phyloP scores from a whole-genome alignment of 1,140 invertebrate species.

The Drosophila baimaii region DNA sequence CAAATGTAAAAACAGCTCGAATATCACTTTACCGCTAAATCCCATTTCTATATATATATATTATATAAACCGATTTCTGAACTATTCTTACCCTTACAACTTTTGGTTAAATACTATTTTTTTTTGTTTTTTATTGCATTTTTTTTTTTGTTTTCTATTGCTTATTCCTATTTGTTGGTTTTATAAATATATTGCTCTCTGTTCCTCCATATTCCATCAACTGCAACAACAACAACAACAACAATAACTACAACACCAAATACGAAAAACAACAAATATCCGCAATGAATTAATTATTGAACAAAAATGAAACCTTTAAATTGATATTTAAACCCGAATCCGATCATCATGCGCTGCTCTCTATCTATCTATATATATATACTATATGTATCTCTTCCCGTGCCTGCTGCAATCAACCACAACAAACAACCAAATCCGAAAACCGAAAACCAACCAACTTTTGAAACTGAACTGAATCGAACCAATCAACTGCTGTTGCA shows the following conservation, averaged over 20 bases:
- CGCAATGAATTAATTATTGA: constrained; percentile 25
- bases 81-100: constrained; percentile 8
- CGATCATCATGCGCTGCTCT: constrained; percentile 52
- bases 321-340: constrained; percentile 48
- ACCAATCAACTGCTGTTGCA: constrained; percentile 59
- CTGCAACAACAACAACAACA: constrained; percentile 47
- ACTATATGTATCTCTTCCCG: constrained; percentile 39
- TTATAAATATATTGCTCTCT: constrained; percentile 53
- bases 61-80: constrained; percentile 34
- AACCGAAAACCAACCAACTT: constrained; percentile 12
- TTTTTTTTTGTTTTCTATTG: constrained; percentile 24
- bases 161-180: constrained; percentile 56
- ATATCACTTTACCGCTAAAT: constrained; percentile 36
- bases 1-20: constrained; percentile 47
- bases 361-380: constrained; percentile 42
- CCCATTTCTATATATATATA: constrained; percentile 23
- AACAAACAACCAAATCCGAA: constrained; percentile 46
- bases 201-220: constrained; percentile 58
- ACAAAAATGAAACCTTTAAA: constrained; percentile 13
- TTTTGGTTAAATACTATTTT: constrained; percentile 19
- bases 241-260: constrained; percentile 37
- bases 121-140: constrained; percentile 27
- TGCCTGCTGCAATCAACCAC: constrained; percentile 51
- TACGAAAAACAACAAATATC: constrained; percentile 23
- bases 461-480: constrained; percentile 37